Base-by-base conservation (phyloP, 2,888 invertebrate genomes). In the Salpingus planirostris region DNA sequence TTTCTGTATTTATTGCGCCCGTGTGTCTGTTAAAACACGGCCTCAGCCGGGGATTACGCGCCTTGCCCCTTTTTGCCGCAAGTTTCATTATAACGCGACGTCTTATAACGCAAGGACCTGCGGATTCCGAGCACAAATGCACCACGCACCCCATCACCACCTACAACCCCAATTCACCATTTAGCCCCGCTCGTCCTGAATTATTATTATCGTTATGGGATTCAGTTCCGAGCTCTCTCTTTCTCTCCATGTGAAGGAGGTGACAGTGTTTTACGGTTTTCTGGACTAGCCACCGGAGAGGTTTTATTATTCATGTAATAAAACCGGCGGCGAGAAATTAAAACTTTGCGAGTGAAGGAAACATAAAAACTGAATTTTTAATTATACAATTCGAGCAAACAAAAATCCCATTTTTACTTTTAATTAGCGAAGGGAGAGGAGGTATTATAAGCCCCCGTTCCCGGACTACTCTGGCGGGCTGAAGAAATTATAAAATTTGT, bases 341-440 rank as follows among this genome's bases (percentile, higher is more conserved):
- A 52, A 52, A 46, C 46, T 54, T 54, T 52, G 40, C 46, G 44
- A 42, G 44, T 36, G 44, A 31, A 35, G 41, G 47, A 51, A 47
- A 49, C 50, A 52, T 55, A 54, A 55, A 55, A 55, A 52, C 50
- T 59, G 57, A 60, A 60, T 59, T 59, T 63, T 62, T 63, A 60
- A 63, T 62, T 57, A 54, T 51, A 49, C 57, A 59, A 61, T 61
- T 61, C 55, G 48, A 46, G 54, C 55, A 58, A 59, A 61, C 60
- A 61, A 60, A 62, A 61, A 60, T 60, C 57, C 58, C 61, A 61
- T 62, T 63, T 62, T 60, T 62, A 59, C 59, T 60, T 61, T 63
- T 63, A 62, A 62, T 62, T 61, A 62, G 54, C 47, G 49, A 41
- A 38, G 40, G 36, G 39, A 40, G 40, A 34, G 44, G 38, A 38